Base-by-base conservation (phyloP, 2,113 vertebrate genomes). In the Myotis lucifugus region DNA sequence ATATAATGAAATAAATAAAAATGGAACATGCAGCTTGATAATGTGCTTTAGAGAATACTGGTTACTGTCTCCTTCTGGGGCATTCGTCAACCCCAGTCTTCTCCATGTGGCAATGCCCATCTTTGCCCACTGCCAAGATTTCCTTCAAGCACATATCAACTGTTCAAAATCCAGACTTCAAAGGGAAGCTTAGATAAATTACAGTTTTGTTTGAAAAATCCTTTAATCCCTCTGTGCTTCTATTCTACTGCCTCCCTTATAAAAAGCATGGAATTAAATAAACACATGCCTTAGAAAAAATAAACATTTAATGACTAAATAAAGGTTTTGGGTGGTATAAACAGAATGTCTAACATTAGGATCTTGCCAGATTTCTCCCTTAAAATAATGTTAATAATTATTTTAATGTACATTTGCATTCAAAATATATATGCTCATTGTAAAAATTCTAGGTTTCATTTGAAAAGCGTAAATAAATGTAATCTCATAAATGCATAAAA, bases 121-220 rank as follows among this genome's bases (percentile, higher is more conserved):
- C 48, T 89, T 23, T 29, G 12, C 37, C 23, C 27, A 40, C 0
- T 40, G 18, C 18, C 37, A 29, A 77, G 25, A 72, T 3, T n/a
- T 74, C 19, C 66, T 54, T 18, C 6, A 12, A 50, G 29, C n/a
- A 18, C 11, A 5, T 25, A 9, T 34, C 64, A 19, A 50, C 13
- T 5, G 17, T 32, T 72, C 37, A 54, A 88, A 92, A 98, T 98
- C 98, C 96, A 99, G 98, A 99, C 98, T 99, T 86, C 99, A 99
- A 98, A 99, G n/a, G 11, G 46, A 93, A 77, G 48, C 25, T 3
- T 12, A 82, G 52, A 48, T 34, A 85, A 70, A 94, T 56, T 69
- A n/a, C 8, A 1, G 18, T 52, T 66, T 90, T 17, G 2, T 66
- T 52, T 87, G 48, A 18, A 79, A 87, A 83, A 90, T 54, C 3